Base-by-base conservation (phyloP, 2,113 vertebrate genomes). In the Silurus glanis region DNA sequence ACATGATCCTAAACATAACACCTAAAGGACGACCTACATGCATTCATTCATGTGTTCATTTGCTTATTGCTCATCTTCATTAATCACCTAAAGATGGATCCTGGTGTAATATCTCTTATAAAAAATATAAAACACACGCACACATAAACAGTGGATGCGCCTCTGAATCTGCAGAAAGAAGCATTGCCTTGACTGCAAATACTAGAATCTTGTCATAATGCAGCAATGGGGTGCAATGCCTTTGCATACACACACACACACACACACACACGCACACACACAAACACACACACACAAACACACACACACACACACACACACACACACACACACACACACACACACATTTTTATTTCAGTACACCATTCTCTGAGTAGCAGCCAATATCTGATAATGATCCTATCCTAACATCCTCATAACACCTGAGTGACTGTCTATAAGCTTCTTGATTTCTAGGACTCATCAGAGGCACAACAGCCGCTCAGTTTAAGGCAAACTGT, bases 171-270 rank as follows among this genome's bases (percentile, higher is more conserved):
- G n/a, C 53, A 56, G 53, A 79, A 25, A 79, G n/a, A 58, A 79
- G 75, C n/a, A 79, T 7, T 58, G 75, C 53, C n/a, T 58, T 56
- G 76, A 79, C 76, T 79, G 53, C 76, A 79, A 58, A 79, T 58
- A 79, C n/a, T 79, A 8, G 53, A 58, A 37, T 45, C 25, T 59
- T 80, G 78, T 80, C 78, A 80, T 80, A 80, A 80, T 80, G 78
- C 78, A 80, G 25, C 25, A 80, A 59, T 80, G 25, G 59, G 56
- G 55, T 59, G 25, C 25, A 80, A 59, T 80, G 25, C 25, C 25
- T 79, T 79, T 25, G 12, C 75, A 72, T 37, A 3, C 37, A 37
- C 37, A 37, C 37, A 37, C 37, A 37, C 37, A 3, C 37, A 37
- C 37, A 37, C 37, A 37, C 37, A 37, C 37, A 37, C 37, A 37